Evolutionary conservation across 2,797 vertebrate genomes (phyloP).

Genomic region (Gallirallus australis): DNA sequence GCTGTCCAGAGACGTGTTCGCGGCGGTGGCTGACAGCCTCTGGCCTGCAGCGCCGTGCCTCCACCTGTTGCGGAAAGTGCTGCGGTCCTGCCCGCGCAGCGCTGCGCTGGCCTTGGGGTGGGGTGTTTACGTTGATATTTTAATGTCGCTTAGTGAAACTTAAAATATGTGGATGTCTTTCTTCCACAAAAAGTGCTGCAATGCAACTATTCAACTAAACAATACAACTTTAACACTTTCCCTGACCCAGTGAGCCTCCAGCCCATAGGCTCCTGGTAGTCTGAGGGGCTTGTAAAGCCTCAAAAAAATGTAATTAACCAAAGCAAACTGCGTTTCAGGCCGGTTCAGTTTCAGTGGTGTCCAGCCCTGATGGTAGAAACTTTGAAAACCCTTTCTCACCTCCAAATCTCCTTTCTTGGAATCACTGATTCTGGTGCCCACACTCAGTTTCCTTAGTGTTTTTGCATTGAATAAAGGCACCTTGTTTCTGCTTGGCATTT

Average conservation of each 20-base stretch:
- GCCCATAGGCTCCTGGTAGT: rapidly evolving
- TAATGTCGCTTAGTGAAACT: rapidly evolving
- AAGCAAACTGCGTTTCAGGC: rapidly evolving
- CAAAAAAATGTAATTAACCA: too few species aligned
- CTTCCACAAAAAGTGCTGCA: rapidly evolving
- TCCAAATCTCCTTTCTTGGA: not conserved
- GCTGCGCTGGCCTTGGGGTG: rapidly evolving
- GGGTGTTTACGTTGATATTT: rapidly evolving
- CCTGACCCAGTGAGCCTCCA: not conserved
- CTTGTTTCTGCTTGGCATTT: not conserved
- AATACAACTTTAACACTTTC: rapidly evolving
- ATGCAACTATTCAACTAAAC: too few species aligned
- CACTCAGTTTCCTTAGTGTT: not conserved
- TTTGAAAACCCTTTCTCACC: not conserved
- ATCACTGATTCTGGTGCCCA: not conserved
- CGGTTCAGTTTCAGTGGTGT: rapidly evolving
- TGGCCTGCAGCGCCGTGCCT: rapidly evolving
- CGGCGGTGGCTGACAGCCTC: not conserved
- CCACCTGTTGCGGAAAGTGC: not conserved
- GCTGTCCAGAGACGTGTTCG: rapidly evolving
- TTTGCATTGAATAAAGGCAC: not conserved
- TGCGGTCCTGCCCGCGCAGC: rapidly evolving
- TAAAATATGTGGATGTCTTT: rapidly evolving
- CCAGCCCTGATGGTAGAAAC: not conserved
- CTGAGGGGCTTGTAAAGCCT: not conserved